Evolutionary conservation across 2,888 invertebrate genomes (phyloP).

Genomic region (Nomada fabriciana): DNA sequence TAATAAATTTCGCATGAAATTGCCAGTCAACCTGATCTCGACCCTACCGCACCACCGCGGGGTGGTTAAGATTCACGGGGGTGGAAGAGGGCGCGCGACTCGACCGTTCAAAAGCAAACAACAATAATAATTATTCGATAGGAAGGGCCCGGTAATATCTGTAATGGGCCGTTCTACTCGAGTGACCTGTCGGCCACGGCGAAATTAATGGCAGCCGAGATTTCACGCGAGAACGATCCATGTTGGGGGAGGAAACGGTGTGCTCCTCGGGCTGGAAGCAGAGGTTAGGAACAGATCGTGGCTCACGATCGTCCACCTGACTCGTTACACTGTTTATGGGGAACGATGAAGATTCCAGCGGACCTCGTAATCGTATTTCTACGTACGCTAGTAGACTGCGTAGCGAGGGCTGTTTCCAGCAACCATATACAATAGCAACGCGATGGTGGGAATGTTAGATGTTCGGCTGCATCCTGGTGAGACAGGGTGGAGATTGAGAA

Average conservation of each 20-base stretch:
- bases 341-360: background rate
- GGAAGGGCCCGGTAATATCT: slow-evolving; percentile 80
- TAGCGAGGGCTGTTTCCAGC: background rate
- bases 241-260: slow-evolving; percentile 36
- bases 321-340: slow-evolving; percentile 38
- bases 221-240: slow-evolving; percentile 78
- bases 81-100: slow-evolving; percentile 34
- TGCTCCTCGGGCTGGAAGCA: slow-evolving; percentile 26
- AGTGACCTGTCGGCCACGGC: slow-evolving; percentile 82
- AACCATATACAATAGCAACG: background rate
- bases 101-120: slow-evolving; percentile 80
- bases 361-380: slow-evolving; percentile 49
- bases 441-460: background rate
- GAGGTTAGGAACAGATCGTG: slow-evolving; percentile 62
- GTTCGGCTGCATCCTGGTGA: background rate
- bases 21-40: slow-evolving; percentile 75
- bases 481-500: background rate
- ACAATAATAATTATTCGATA: slow-evolving; percentile 85
- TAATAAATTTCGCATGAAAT: slow-evolving; percentile 84
- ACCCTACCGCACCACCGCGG: slow-evolving; percentile 53
- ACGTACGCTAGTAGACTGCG: slow-evolving; percentile 26
- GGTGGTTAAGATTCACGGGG: slow-evolving; percentile 7
- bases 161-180: slow-evolving; percentile 84
- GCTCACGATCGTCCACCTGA: slow-evolving; percentile 64
- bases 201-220: slow-evolving; percentile 84